Evolutionary conservation across 2,888 invertebrate species (phyloP).

Genomic region (Ptycholaimellus sp.): DNA sequence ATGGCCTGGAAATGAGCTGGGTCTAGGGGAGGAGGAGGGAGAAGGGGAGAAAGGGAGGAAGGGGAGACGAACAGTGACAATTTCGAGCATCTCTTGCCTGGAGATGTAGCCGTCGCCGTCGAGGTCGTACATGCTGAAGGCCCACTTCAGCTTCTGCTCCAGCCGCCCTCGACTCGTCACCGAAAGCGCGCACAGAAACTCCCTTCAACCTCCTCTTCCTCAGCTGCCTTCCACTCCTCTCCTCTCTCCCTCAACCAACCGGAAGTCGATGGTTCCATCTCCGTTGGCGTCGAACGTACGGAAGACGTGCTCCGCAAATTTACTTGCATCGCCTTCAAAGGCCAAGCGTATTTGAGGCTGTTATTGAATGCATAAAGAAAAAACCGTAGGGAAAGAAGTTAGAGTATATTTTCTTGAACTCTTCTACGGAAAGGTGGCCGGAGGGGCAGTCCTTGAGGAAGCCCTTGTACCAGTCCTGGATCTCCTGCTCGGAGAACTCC

Average conservation of each 20-base stretch:
- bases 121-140: conserved; percentile 89
- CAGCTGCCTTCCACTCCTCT: no score
- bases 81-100: conserved; percentile 91
- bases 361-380: conserved; percentile 56
- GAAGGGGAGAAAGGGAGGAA: no score
- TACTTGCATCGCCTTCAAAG: conserved; percentile 44
- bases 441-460: conserved; percentile 93
- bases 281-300: conserved; percentile 61
- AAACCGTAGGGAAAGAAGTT: conserved; percentile 97
- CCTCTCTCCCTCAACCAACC: no score
- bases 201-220: no score
- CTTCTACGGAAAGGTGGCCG: conserved; percentile 82
- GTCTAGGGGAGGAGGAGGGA: no score
- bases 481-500: conserved; percentile 40
- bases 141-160: conserved; percentile 94
- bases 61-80: conserved; percentile 61
- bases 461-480: conserved; percentile 81
- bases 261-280: conserved; percentile 87
- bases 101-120: conserved; percentile 96
- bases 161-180: conserved; percentile 88
- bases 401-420: conserved; percentile 95
- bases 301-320: conserved; percentile 97
- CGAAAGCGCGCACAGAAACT: conserved; percentile 83
- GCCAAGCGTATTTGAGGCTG: no score
- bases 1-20: conserved; percentile 63